phyloP scores from a whole-genome alignment of 2,113 vertebrate genomes.

The Ornithorhynchus anatinus region DNA sequence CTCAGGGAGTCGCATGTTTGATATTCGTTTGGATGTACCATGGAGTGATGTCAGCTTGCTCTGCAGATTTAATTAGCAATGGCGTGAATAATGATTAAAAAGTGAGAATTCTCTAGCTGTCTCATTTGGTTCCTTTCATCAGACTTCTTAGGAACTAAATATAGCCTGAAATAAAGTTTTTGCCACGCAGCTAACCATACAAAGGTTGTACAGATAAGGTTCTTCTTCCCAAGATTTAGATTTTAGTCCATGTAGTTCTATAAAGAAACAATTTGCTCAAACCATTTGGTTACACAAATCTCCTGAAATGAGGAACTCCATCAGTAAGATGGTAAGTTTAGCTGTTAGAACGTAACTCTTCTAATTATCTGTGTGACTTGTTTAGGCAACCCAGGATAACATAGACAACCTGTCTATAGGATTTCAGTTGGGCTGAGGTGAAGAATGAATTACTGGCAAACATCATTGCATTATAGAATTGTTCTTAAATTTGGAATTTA shows the following conservation, averaged over 20 bases:
- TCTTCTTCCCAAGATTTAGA: neutral
- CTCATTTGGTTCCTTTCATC: constrained; percentile 36
- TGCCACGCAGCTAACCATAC: neutral
- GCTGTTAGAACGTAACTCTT: too few species aligned
- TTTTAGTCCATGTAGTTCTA: neutral
- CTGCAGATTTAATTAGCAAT: constrained; percentile 37
- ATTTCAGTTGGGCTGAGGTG: neutral
- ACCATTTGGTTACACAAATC: neutral
- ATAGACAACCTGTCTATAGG: neutral
- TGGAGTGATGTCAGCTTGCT: constrained; percentile 1
- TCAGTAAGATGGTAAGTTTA: too few species aligned
- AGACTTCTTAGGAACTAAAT: constrained; percentile 23
- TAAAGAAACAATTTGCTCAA: neutral
- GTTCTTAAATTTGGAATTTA: neutral
- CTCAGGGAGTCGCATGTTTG: constrained; percentile 4
- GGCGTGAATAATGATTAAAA: constrained; percentile 30
- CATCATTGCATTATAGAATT: constrained; percentile 1
- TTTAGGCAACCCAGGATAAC: neutral
- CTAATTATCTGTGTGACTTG: too few species aligned
- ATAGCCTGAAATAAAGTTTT: constrained; percentile 43
- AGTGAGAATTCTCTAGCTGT: neutral
- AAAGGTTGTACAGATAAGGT: neutral
- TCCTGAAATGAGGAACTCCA: neutral
- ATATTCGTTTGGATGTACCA: constrained; percentile 18
- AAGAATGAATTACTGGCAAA: constrained; percentile 17